phyloP scores from a whole-genome alignment of 2,888 invertebrate genomes.

The Dusona sp. region DNA sequence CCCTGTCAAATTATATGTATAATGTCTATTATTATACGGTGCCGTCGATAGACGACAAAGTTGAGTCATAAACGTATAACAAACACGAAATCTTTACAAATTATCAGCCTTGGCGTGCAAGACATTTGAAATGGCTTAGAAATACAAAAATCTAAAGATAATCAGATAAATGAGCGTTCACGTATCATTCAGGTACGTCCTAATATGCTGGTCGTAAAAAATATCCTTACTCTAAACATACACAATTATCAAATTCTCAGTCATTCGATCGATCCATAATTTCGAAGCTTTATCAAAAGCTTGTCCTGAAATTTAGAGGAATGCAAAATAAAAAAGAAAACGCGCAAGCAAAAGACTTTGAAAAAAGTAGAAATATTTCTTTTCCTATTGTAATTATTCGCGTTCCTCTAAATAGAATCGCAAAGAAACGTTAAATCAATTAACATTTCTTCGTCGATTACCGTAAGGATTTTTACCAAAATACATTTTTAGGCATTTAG shows the following conservation, averaged over 20 bases:
- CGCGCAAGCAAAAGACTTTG: not conserved
- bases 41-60: constrained; percentile 17
- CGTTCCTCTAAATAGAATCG: not conserved
- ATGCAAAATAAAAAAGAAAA: not conserved
- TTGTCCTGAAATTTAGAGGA: not conserved
- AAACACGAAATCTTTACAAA: constrained; percentile 30
- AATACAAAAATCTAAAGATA: constrained; percentile 22
- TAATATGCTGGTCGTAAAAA: constrained; percentile 36
- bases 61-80: constrained; percentile 35
- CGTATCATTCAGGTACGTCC: constrained; percentile 38
- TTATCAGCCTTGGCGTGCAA: not conserved
- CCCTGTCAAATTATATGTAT: constrained; percentile 21
- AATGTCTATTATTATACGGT: constrained; percentile 33
- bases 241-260: constrained; percentile 36
- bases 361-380: not conserved
- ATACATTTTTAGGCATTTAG: not conserved
- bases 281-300: not conserved
- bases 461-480: not conserved
- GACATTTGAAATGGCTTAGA: constrained; percentile 37
- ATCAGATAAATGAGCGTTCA: constrained; percentile 44
- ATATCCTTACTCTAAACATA: constrained; percentile 18
- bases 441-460: not conserved
- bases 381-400: not conserved
- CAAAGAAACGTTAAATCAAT: not conserved
- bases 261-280: constrained; percentile 38